Evolutionary conservation across 1,140 invertebrate species (phyloP).

Genomic region (Probaryconus sp.): DNA sequence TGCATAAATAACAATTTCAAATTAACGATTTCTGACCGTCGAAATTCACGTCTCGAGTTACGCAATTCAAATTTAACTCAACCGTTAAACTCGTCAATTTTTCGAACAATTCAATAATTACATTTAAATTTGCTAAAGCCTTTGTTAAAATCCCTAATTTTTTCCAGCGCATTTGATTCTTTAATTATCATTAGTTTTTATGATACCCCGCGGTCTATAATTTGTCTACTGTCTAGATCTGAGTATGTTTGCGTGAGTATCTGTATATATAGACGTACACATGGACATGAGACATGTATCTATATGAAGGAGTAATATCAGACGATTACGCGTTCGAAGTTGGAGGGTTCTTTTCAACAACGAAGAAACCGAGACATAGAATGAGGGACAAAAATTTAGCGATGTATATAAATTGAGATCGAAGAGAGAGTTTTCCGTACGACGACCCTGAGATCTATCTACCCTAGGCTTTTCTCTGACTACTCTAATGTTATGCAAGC

Average conservation of each 20-base stretch:
- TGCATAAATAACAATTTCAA: too few species aligned
- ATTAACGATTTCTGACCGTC: too few species aligned
- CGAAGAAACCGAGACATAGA: not conserved
- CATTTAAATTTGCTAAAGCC: too few species aligned
- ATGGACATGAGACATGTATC: conserved; percentile 5
- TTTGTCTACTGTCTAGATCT: conserved; percentile 39
- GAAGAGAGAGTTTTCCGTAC: conserved; percentile 29
- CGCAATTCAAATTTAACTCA: too few species aligned
- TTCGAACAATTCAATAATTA: too few species aligned
- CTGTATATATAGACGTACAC: not conserved
- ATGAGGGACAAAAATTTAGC: not conserved
- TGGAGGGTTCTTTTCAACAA: conserved; percentile 32
- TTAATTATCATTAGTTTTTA: conserved; percentile 45
- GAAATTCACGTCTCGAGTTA: too few species aligned
- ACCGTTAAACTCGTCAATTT: too few species aligned
- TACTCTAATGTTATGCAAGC: conserved; percentile 16
- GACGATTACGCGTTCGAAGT: conserved; percentile 33
- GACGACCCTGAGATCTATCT: conserved; percentile 19
- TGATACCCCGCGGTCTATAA: conserved; percentile 33
- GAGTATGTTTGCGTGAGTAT: not conserved
- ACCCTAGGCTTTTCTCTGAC: not conserved
- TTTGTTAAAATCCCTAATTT: too few species aligned
- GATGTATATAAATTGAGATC: conserved; percentile 33
- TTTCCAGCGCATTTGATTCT: conserved; percentile 21
- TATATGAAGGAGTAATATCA: conserved; percentile 26